Evolutionary conservation across 1,140 invertebrate genomes (phyloP), one percentile per base, ranked within the genome.

Genomic region (Drosophila ogumai): DNA sequence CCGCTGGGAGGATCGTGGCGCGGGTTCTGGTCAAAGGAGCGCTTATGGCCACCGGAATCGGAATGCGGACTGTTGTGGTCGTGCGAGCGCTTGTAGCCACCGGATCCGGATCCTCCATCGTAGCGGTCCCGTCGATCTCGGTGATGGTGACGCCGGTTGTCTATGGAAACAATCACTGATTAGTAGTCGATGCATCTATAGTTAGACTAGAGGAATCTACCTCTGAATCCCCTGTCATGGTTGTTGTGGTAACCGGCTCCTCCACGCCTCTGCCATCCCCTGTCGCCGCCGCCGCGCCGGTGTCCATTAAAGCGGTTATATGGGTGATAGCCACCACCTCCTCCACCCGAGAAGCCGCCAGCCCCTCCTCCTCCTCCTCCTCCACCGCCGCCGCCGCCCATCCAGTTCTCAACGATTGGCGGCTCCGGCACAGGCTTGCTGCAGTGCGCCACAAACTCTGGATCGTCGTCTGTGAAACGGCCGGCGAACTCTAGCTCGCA

Each of bases 331-430:
- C 66, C 57, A 2, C 52, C 44, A 7, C 67, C 64, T 25, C 78
- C 59, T 19, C 72, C 56, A 3, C 79, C 50, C 1, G 41, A 22
- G 9, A 32, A 59, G 1, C 65, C 49, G 0, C 69, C 58, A 8
- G 61, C 59, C 0, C 25, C 59, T 2, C 25, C 47, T 28, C 46
- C 46, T 10, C 56, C 63, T 1, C 74, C 67, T 0, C 77, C 73
- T 0, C 68, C 65, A 0, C 69, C 76, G 0, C 75, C 75, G 1
- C 75, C 65, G 2, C 90, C 91, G 31, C 72, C 85, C 28, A 85
- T 79, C 93, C 94, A 95, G n/a, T 94, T 93, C 57, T 94, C 92
- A 5, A 94, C 72, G 12, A 95, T 92, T 9, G 94, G 94, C 15
- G 94, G 94, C 15, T 88, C 87, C 13, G 77, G 75, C 15, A 77